Conservation (phyloP, 2,113 vertebrate genomes). For the Equus przewalskii region DNA sequence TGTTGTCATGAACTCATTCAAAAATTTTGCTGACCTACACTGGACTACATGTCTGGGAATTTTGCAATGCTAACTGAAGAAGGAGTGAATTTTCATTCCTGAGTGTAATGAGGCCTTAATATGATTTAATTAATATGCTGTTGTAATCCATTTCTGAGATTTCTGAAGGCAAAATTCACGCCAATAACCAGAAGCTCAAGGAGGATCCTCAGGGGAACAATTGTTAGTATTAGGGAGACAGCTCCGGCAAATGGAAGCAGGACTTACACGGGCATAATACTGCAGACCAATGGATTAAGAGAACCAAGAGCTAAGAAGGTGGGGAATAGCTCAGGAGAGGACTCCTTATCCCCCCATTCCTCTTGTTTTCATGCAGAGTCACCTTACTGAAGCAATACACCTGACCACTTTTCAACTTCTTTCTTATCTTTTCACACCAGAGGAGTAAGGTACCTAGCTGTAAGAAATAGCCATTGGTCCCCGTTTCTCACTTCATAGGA, state of each 20-base stretch:
- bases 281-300: neutral
- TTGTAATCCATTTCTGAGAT: conserved; percentile 8
- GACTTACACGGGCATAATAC: neutral
- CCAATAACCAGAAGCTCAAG: neutral
- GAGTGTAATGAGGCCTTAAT: neutral
- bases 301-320: neutral
- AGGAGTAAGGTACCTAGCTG: neutral
- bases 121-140: neutral
- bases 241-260: neutral
- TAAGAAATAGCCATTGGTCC: neutral
- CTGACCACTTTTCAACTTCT: neutral
- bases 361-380: neutral
- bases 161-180: neutral
- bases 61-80: conserved; percentile 19
- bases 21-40: neutral
- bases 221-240: neutral
- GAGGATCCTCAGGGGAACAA: neutral
- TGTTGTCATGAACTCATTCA: neutral
- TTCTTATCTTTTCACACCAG: neutral
- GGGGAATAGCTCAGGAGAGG: neutral
- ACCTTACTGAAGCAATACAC: neutral
- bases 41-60: neutral
- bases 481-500: neutral
- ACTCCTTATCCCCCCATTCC: neutral
- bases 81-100: neutral